These are phyloP conservation scores for Caenorhabditis latens DNA, from an alignment of 1,140 invertebrate species.

Conservation along the genomic window DNA sequence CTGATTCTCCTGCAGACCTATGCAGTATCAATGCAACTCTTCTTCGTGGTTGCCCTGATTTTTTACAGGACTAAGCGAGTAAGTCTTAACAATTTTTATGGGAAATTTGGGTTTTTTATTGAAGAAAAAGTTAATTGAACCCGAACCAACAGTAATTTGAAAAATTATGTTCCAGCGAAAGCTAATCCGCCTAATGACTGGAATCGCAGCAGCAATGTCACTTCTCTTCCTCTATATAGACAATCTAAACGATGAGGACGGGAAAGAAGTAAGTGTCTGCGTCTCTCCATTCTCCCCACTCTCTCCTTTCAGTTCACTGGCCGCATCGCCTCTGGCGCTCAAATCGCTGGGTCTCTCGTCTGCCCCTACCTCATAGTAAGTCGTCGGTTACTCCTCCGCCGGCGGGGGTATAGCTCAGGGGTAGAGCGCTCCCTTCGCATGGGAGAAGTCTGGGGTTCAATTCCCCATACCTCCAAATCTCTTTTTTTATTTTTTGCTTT, in stretches of 20 bases:
- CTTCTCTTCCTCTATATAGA: slow-evolving; percentile 64
- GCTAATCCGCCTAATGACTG: slow-evolving; percentile 60
- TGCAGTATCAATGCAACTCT: slow-evolving; percentile 73
- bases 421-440: slow-evolving; percentile 75
- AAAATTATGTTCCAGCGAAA: slow-evolving; percentile 56
- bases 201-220: slow-evolving; percentile 48
- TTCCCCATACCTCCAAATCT: slow-evolving; percentile 56
- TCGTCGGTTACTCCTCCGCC: neutral
- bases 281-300: neutral
- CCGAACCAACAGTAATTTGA: neutral
- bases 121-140: neutral
- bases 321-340: slow-evolving; percentile 73
- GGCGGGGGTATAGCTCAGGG: slow-evolving; percentile 73
- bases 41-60: slow-evolving; percentile 70
- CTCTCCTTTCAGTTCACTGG: slow-evolving; percentile 64
- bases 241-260: slow-evolving; percentile 64
- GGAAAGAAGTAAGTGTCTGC: slow-evolving; percentile 63
- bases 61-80: slow-evolving; percentile 74
- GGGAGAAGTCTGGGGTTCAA: slow-evolving; percentile 73
- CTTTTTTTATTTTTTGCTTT: slow-evolving; percentile 62
- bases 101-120: too few species aligned
- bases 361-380: slow-evolving; percentile 76
- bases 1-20: slow-evolving; percentile 73
- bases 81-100: too few species aligned
- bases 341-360: slow-evolving; percentile 76